A percentile compares a stretch with the other conserved stretches of the same genome.
Evolutionary conservation across 2,888 invertebrate genomes (phyloP).

Genomic region (Thymelicus acteon): DNA sequence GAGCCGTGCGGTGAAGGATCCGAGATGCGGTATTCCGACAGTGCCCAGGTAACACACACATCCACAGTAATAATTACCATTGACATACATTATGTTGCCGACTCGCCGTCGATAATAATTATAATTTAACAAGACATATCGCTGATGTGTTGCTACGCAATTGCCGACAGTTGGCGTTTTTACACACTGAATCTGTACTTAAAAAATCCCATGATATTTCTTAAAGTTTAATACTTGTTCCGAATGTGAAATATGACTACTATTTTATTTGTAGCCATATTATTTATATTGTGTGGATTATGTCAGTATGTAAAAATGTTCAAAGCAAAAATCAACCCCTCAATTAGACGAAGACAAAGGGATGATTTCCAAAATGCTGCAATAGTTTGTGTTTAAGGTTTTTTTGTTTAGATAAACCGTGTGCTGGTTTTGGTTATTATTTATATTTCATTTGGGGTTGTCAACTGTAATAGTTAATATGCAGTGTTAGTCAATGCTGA

Average conservation of each 20-base stretch:
- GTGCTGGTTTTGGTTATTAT: constrained; percentile 8
- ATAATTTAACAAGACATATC: background rate
- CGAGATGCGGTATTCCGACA: constrained; percentile 77
- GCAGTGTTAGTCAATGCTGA: constrained; percentile 3
- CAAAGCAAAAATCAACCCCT: constrained; percentile 24
- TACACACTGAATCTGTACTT: constrained; percentile 18
- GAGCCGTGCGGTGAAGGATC: constrained; percentile 67
- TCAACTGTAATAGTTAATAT: background rate
- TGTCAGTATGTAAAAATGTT: constrained; percentile 31
- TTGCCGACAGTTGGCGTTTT: constrained; percentile 16
- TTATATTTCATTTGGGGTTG: background rate
- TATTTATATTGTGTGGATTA: background rate
- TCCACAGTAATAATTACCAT: constrained; percentile 40
- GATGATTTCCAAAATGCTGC: constrained; percentile 22
- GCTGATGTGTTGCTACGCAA: constrained; percentile 25
- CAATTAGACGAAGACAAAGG: constrained; percentile 20
- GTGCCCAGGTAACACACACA: constrained; percentile 69
- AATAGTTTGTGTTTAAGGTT: constrained; percentile 21
- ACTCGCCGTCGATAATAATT: background rate
- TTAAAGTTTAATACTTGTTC: too few relatives aligned
- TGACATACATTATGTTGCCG: constrained; percentile 28
- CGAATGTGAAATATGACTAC: background rate
- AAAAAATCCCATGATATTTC: background rate
- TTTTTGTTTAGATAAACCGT: constrained; percentile 12
- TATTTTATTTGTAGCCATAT: background rate